phyloP scores from a whole-genome alignment of 2,113 vertebrate species.

The Clarias macrocephalus region DNA sequence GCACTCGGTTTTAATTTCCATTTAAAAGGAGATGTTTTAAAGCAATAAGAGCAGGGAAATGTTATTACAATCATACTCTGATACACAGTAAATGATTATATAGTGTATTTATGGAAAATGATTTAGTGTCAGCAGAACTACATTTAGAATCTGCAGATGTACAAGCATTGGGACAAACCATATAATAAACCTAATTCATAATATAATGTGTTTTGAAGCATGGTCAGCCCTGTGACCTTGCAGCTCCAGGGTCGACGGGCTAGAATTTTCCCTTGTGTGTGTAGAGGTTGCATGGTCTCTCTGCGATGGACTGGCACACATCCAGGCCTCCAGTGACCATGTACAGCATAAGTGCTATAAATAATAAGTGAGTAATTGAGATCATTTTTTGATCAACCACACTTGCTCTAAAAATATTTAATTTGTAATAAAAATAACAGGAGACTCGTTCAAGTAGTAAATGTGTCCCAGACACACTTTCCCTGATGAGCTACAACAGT shows the following conservation, averaged over 20 bases:
- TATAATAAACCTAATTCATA: background rate
- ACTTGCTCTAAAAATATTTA: background rate
- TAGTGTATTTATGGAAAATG: background rate
- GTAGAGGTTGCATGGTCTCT: too few species aligned
- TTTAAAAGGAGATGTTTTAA: background rate
- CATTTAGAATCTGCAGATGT: background rate
- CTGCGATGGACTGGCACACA: too few species aligned
- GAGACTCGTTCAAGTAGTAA: background rate
- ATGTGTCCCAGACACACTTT: background rate
- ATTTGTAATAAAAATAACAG: background rate
- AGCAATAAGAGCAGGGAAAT: background rate
- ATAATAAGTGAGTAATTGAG: background rate
- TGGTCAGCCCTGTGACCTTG: too few species aligned
- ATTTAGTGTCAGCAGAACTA: background rate
- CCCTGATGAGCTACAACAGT: background rate
- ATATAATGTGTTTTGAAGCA: background rate
- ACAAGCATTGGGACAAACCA: background rate
- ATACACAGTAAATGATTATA: background rate
- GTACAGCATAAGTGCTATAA: too few species aligned
- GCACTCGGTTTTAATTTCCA: background rate
- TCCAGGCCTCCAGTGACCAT: too few species aligned
- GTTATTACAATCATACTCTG: background rate
- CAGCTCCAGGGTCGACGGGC: too few species aligned
- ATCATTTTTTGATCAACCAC: background rate
- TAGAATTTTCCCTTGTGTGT: too few species aligned